Evolutionary conservation across 2,113 vertebrate genomes (phyloP), one percentile per base, ranked within the genome.

Genomic region (Dipodomys spectabilis): DNA sequence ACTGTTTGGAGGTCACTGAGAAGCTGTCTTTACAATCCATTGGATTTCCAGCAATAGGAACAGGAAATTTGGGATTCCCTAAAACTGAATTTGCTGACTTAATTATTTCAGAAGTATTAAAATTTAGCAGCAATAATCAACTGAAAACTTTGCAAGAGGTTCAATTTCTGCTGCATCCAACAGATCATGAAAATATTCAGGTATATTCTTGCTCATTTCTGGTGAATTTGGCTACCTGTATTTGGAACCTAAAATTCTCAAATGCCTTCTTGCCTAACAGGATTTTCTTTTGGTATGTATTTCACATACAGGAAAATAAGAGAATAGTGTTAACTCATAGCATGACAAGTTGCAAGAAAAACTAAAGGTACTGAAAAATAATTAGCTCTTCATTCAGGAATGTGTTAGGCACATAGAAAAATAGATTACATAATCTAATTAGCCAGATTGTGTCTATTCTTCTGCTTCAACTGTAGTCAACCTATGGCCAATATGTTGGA

Each of bases 21-120:
- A 71, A 74, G 22, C 74, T 88, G 45, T 95, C 95, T 11, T 95
- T 98, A 80, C 96, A 92, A 20, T 99, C 99, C 0, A 98, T 99
- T 75, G 88, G 98, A 35, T 99, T 99, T 95, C 98, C 99, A 45
- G 99, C 99, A 79, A 98, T 99, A 62, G 99, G 99, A 53, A 98
- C 99, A 4, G 99, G 99, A 86, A 99, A 98, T 35, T 92, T 99
- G 96, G 93, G 96, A 71, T 99, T 99, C 96, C 99, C 99, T 13
- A 99, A 98, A 97, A 0, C 13, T 0, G 0, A 97, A 5, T 98
- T 98, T 49, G 98, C 98, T 16, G 96, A 97, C 15, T 74, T 98
- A 82, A 97, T 99, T 95, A 94, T 98, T 93, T 98, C 98, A 27
- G 93, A 97, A 32, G 98, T 98, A 19, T 74, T 98, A 28, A 92